Evolutionary conservation across 2,797 vertebrate genomes (phyloP).

Genomic region (Amblyopsis hoosieri): DNA sequence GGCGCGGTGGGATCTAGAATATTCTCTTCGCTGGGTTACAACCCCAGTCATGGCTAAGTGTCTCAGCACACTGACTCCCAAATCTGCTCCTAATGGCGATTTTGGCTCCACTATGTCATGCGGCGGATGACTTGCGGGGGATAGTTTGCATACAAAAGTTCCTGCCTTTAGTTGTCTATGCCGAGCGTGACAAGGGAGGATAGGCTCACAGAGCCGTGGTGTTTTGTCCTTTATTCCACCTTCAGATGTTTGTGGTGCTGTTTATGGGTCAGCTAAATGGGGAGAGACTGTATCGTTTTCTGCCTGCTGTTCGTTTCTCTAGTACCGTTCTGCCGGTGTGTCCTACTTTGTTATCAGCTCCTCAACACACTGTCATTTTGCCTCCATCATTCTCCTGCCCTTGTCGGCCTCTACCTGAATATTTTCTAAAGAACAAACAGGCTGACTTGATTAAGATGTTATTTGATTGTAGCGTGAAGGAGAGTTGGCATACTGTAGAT

Average conservation of each 20-base stretch:
- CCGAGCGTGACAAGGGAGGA: constrained; percentile 22
- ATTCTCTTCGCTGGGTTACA: constrained; percentile 16
- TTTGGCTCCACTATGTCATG: constrained; percentile 12
- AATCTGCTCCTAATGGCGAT: not conserved
- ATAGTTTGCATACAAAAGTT: constrained; percentile 2
- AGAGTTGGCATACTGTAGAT: constrained; percentile 6
- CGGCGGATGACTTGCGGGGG: constrained; percentile 12
- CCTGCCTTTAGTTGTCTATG: constrained; percentile 13
- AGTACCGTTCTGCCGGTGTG: constrained; percentile 43
- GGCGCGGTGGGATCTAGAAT: constrained; percentile 24
- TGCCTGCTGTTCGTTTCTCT: constrained; percentile 57
- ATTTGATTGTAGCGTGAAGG: constrained; percentile 27
- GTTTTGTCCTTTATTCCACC: constrained; percentile 63
- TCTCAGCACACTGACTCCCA: not conserved
- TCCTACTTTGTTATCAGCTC: constrained; percentile 49
- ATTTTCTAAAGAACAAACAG: constrained; percentile 13
- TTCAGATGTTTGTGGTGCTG: constrained; percentile 64
- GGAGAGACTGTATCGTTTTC: constrained; percentile 39
- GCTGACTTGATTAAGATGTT: constrained; percentile 31
- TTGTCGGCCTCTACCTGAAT: not conserved
- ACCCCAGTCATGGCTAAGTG: constrained; percentile 7
- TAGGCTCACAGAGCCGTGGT: constrained; percentile 35
- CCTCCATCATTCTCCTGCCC: constrained; percentile 12
- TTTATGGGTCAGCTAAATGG: constrained; percentile 78
- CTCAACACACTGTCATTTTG: constrained; percentile 47